Evolutionary conservation across 1,140 invertebrate species (phyloP).

Genomic region (Zaprionus gabonicus): DNA sequence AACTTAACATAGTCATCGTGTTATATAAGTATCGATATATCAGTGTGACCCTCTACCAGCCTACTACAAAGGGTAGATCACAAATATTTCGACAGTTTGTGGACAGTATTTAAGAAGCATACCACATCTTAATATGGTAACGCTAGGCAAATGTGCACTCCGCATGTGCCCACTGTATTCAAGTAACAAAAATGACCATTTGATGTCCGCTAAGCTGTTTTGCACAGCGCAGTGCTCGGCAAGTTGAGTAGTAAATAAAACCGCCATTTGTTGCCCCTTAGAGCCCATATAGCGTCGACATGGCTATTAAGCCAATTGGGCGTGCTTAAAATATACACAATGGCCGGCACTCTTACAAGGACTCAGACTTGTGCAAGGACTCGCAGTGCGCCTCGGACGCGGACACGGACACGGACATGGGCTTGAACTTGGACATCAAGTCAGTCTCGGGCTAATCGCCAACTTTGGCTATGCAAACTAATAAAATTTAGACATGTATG

Average conservation of each 20-base stretch:
- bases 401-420: neutral
- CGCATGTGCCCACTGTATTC: neutral
- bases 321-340: conserved; percentile 30
- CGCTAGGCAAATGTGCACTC: neutral
- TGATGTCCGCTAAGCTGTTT: conserved; percentile 57
- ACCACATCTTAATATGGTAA: neutral
- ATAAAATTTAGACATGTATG: conserved; percentile 27
- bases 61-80: no score
- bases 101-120: no score
- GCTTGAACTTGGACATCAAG: neutral
- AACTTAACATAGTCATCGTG: no score
- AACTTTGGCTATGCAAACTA: conserved; percentile 30
- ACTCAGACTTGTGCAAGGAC: neutral
- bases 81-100: no score
- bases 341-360: conserved; percentile 1
- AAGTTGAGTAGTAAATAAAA: conserved; percentile 45
- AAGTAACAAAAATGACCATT: conserved; percentile 45
- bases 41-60: no score
- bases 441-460: conserved; percentile 17
- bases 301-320: conserved; percentile 70
- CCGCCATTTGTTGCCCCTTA: conserved; percentile 52
- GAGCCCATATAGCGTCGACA: conserved; percentile 53
- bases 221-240: neutral
- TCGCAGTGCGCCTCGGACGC: neutral
- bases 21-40: no score